Evolutionary conservation across 2,797 vertebrate genomes (phyloP), one percentile per base, ranked within the genome.

Genomic region (Antrozous pallidus): DNA sequence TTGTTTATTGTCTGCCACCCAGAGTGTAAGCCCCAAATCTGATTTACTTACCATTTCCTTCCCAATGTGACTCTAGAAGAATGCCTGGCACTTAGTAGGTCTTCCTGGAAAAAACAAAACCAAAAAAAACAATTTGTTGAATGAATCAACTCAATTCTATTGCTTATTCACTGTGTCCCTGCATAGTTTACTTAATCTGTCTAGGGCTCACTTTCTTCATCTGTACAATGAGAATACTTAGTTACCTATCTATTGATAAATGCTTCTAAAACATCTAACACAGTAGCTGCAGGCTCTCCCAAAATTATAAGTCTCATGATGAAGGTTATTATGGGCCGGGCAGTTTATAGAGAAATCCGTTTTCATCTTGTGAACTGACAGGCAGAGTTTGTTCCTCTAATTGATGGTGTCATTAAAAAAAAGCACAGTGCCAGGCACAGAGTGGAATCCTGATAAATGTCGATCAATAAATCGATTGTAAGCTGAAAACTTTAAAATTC

Each of bases 401-500:
- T 17, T 71, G 10, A 12, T 82, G 80, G 58, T 40, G 14, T 10
- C 90, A 18, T 77, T 18, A 45, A 79, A 79, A 42, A 42, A 82
- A 36, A 58, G 40, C 18, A 89, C 13, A 71, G 40, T 28, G 31
- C 28, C 36, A 40, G 45, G 26, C 33, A 63, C 65, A 83, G n/a
- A 71, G 80, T 9, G 6, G 20, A 56, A 70, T n/a, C 74, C 86
- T 49, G 38, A 56, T 61, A 85, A 90, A 70, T 82, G 5, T 88
- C 38, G 22, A 71, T 58, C 49, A 20, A 14, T 73, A n/a, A 74
- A 80, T 67, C 18, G 28, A 81, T 17, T 81, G 24, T 67, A 93
- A 89, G 17, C 33, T 90, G 61, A 88, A 95, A 90, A 40, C 13
- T 80, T 83, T 74, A 81, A 85, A 74, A 38, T 71, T 38, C 38